Percentiles rank a stretch among this genome's conserved stretches.
phyloP scores from a whole-genome alignment of 64 coral and sea anemone species.

The Dendronephthya gigantea region DNA sequence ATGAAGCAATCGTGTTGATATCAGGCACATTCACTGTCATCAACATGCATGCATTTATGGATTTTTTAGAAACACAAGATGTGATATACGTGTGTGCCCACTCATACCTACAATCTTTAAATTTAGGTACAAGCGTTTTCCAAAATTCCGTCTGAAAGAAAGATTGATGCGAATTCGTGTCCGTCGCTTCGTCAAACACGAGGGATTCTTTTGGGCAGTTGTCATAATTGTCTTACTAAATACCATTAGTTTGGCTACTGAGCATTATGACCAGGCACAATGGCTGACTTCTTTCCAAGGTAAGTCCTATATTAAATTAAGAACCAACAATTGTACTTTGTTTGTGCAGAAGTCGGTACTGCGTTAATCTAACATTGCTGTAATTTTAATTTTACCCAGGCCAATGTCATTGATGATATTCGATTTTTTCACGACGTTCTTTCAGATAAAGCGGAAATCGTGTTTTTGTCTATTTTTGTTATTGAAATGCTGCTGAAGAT shows the following conservation, averaged over 20 bases:
- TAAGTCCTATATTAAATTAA: background rate
- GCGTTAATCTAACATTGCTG: background rate
- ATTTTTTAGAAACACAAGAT: too few species aligned
- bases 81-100: too few species aligned
- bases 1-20: too few species aligned
- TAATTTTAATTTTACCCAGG: background rate
- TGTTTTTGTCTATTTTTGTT: constrained; percentile 64
- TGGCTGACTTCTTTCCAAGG: constrained; percentile 58
- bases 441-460: constrained; percentile 52
- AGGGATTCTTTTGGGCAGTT: constrained; percentile 84
- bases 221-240: constrained; percentile 77
- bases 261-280: constrained; percentile 42
- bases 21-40: too few species aligned
- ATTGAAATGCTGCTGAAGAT: constrained; percentile 96
- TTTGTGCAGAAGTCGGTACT: background rate
- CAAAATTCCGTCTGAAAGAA: constrained; percentile 32
- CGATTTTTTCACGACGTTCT: constrained; percentile 6
- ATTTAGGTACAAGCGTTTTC: constrained; percentile 38
- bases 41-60: too few species aligned
- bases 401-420: too few species aligned
- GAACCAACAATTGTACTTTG: too few species aligned
- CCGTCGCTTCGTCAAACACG: constrained; percentile 51
- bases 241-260: constrained; percentile 66
- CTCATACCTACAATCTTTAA: background rate
- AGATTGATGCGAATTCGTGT: constrained; percentile 35